Evolutionary conservation across 2,113 vertebrate genomes (phyloP).

Genomic region (Xiphorhynchus elegans): DNA sequence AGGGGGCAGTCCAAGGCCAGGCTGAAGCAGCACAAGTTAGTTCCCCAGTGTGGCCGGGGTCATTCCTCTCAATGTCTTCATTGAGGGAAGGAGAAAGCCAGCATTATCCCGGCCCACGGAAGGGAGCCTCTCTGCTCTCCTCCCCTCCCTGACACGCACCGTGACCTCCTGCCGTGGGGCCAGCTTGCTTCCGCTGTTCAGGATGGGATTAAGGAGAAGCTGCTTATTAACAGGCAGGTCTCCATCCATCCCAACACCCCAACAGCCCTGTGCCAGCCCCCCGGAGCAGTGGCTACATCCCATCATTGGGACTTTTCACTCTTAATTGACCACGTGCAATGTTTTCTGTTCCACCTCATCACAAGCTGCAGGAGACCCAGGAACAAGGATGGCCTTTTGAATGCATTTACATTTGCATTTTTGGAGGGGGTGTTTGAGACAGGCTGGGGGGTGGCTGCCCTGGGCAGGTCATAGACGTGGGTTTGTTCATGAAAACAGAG

Average conservation of each 20-base stretch:
- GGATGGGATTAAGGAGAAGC: background rate
- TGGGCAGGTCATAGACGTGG: no score
- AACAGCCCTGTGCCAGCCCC: background rate
- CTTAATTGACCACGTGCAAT: background rate
- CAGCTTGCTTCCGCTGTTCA: background rate
- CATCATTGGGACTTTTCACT: background rate
- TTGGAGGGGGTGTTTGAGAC: background rate
- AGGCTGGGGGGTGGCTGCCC: background rate
- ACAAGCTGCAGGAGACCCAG: background rate
- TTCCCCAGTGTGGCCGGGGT: rapidly evolving
- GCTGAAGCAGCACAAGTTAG: background rate
- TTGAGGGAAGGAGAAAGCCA: conserved; percentile 2
- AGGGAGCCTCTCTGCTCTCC: background rate
- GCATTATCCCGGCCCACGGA: background rate
- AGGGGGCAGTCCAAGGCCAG: background rate
- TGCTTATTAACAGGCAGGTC: background rate
- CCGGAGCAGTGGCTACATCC: rapidly evolving
- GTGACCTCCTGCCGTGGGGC: rapidly evolving
- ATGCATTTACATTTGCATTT: background rate
- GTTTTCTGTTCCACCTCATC: background rate
- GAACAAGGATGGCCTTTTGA: background rate
- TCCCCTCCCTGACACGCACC: background rate
- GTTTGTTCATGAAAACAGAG: background rate
- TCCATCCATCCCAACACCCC: background rate
- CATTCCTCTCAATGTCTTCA: background rate